Base-by-base conservation (phyloP, 2,797 vertebrate species). In the Acrossocheilus wenchowensis region DNA sequence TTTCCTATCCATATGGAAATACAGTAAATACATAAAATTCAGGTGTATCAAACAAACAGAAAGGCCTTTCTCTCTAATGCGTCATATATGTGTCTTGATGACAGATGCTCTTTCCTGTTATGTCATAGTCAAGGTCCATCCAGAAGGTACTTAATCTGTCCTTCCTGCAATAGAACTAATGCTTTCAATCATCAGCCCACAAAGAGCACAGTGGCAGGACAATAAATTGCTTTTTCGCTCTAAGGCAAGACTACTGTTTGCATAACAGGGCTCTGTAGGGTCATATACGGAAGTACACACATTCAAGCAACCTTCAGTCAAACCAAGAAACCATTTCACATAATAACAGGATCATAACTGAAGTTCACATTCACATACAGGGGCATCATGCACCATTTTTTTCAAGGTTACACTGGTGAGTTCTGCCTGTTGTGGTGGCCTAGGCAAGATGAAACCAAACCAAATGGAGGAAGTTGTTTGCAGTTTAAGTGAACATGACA, bases 91-190 rank as follows among this genome's bases (percentile, higher is more conserved):
- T 68, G 11, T 71, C 36, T 85, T 45, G n/a, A 60, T 78, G 75
- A 85, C 77, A 79, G 39, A 85, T 62, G 39, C 39, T 60, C 81
- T 72, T 80, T 45, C 75, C 41, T 85, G 84, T 80, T 80, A 79
- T 72, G 80, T 79, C 39, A 79, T 34, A 79, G 66, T 68, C 50
- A 62, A 80, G 75, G 39, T 85, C 77, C 12, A 72, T 39, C 30
- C 66, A 85, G 50, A 79, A 34, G 78, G 66, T 85, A 57, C 39
- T 71, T 79, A 85, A 79, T 79, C 77, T 80, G 8, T 72, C 75
- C 39, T 71, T 85, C 64, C 50, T 79, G 75, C 75, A 78, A 52
- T 66, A 54, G 9, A 78, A 68, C 64, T 71, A 78, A 85, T 71
- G 83, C 83, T 71, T 85, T 85, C 50, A 72, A 80, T 85, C 74